A percentile compares a stretch with the other conserved stretches of the same genome.
Conservation (phyloP, 2,797 vertebrate species). For the Choloepus didactylus region DNA sequence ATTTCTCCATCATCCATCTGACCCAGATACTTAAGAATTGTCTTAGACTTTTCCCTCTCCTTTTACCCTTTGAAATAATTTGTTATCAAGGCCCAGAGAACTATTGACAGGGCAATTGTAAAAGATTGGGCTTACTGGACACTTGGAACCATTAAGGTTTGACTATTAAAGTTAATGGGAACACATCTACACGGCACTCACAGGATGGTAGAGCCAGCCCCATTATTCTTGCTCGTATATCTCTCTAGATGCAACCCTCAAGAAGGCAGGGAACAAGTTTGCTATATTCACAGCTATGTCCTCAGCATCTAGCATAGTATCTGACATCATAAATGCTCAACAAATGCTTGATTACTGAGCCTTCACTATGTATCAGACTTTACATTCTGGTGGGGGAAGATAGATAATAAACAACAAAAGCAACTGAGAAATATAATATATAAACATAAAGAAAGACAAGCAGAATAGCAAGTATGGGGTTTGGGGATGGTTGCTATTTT, state of each 20-base stretch:
- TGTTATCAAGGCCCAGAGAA: background rate
- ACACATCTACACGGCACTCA: background rate
- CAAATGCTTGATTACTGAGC: background rate
- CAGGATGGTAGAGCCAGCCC: accelerated
- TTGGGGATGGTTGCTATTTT: background rate
- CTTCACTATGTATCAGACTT: background rate
- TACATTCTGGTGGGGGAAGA: background rate
- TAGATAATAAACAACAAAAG: background rate
- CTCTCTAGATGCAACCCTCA: background rate
- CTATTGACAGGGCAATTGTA: background rate
- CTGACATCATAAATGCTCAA: background rate
- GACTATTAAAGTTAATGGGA: background rate
- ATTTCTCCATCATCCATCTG: background rate
- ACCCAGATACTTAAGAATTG: background rate
- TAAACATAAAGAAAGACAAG: background rate
- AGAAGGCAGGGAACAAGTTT: background rate
- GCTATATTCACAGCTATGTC: background rate
- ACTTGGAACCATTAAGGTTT: background rate
- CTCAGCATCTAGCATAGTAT: background rate
- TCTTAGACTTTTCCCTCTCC: background rate
- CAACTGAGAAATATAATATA: background rate
- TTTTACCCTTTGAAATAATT: background rate
- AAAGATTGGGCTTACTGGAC: background rate
- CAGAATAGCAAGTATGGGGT: background rate
- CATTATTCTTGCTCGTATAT: background rate